Base-by-base conservation (phyloP, 1,140 invertebrate genomes). In the Brachionus rotundiformis region DNA sequence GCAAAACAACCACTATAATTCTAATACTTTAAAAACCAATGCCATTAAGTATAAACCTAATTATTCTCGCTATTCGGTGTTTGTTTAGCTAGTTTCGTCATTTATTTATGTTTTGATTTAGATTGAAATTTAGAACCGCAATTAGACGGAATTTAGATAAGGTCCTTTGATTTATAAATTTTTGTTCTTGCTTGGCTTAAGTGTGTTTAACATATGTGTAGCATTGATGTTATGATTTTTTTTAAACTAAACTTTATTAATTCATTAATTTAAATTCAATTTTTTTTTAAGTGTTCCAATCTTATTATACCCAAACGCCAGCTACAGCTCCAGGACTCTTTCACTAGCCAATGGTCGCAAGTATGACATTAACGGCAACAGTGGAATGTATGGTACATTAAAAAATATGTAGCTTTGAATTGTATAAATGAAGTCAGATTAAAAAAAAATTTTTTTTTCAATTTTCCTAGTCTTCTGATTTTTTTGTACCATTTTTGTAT, bases 1-100 rank as follows among this genome's bases (percentile, higher is more conserved):
- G 19, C 29, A 71, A 1, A 33, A 71, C 31, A 73, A 73, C 27
- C 33, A 44, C 36, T 73, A 44, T 73, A 73, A 73, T 44, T 44
- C 33, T 73, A 73, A 73, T 73, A 73, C 68, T 44, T 44, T 73
- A 44, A 73, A 73, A 23, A 73, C 68, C n/a, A 73, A 73, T 73
- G 68, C 68, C 19, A 73, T 73, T 44, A 73, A 73, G 68, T 73
- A 73, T 68, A 68, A 3, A 39, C 36, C 11, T 33, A 63, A 68
- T 68, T 16, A 68, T 41, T 33, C 33, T 31, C 29, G 63, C 36
- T 68, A 68, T 36, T 68, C 63, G 29, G 63, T 68, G 63, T 36
- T 68, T 68, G 63, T 68, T 19, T 68, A 68, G 63, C 33, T 68
- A 68, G 63, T 63, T 63, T 63, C 25, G 29, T 63, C 23, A 63